A percentile compares a stretch with the other conserved stretches of the same genome.
Evolutionary conservation across 1,140 invertebrate species (phyloP).

Genomic region (Sycophila sp.): DNA sequence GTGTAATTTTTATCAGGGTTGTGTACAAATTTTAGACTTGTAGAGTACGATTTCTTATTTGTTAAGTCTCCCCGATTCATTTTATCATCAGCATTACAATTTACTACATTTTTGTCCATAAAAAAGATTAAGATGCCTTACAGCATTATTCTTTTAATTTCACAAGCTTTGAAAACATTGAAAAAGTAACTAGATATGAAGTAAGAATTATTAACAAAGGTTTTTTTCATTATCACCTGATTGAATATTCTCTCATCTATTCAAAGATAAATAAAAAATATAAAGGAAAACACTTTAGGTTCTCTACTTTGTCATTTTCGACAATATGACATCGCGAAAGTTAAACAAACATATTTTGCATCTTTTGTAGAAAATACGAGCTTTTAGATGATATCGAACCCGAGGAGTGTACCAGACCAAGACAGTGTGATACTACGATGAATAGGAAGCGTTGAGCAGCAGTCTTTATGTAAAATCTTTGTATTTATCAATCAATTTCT

Average conservation of each 20-base stretch:
- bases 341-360: too few relatives aligned
- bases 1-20: too few relatives aligned
- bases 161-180: neutral
- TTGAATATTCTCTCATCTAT: too few relatives aligned
- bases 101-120: neutral
- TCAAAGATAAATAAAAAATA: too few relatives aligned
- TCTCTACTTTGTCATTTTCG: too few relatives aligned
- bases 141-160: neutral
- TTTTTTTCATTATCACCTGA: too few relatives aligned
- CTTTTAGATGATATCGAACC: constrained; percentile 16
- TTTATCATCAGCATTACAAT: neutral
- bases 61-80: neutral
- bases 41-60: neutral
- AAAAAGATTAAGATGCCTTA: neutral
- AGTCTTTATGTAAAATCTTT: constrained; percentile 54
- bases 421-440: constrained; percentile 24
- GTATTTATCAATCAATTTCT: constrained; percentile 56
- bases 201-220: too few relatives aligned
- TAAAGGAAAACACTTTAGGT: too few relatives aligned
- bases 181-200: too few relatives aligned
- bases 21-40: constrained; percentile 26
- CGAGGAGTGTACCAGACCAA: constrained; percentile 15
- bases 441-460: constrained; percentile 53
- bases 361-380: neutral
- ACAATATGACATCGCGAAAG: too few relatives aligned